These are phyloP conservation scores for Pomatorhinus ruficollis DNA, from an alignment of 2,113 vertebrate species.

Conservation along the genomic window DNA sequence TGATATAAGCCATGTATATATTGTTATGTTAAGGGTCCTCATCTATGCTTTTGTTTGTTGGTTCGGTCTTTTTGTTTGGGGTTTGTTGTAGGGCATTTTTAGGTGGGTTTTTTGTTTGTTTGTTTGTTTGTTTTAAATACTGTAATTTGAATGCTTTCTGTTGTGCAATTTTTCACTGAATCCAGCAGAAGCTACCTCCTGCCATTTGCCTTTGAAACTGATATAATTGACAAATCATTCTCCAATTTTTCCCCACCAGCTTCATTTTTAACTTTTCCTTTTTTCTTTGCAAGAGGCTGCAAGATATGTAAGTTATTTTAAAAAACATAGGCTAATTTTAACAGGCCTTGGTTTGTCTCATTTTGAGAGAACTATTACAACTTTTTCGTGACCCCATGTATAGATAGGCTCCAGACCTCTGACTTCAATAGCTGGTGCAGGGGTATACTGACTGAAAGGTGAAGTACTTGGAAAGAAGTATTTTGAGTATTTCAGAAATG, in stretches of 20 bases:
- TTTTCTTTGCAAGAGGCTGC: background rate
- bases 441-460: background rate
- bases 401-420: background rate
- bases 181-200: background rate
- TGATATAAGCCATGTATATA: background rate
- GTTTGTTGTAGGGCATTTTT: background rate
- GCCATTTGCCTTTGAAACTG: background rate
- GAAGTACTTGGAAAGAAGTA: background rate
- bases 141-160: background rate
- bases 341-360: background rate
- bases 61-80: fast-evolving
- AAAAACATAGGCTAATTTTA: background rate
- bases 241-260: background rate
- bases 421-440: background rate
- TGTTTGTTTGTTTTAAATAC: background rate
- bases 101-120: background rate
- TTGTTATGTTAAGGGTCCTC: background rate
- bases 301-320: background rate
- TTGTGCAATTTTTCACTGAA: background rate
- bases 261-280: background rate
- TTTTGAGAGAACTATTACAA: background rate
- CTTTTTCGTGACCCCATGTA: background rate
- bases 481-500: background rate
- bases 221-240: background rate
- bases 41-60: background rate